Conservation (phyloP, 2,797 vertebrate species). For the Otus scops region DNA sequence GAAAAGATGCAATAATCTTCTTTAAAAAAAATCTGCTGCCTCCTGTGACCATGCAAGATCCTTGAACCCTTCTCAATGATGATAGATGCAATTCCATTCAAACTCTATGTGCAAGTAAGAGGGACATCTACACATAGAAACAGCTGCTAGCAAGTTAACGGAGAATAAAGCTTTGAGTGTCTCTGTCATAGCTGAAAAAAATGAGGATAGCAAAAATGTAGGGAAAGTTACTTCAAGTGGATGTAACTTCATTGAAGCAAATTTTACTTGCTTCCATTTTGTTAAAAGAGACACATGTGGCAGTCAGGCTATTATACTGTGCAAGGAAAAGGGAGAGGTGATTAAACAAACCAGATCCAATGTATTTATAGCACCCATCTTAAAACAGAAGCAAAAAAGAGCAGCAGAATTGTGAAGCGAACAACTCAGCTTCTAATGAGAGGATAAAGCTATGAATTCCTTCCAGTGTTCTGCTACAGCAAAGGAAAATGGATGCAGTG, state of each 20-base stretch:
- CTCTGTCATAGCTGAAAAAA: background rate
- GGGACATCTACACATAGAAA: background rate
- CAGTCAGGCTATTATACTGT: background rate
- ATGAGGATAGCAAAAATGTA: background rate
- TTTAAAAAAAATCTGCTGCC: background rate
- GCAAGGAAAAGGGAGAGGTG: background rate
- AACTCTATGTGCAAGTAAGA: background rate
- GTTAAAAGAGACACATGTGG: background rate
- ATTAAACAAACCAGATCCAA: background rate
- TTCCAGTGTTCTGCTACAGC: background rate
- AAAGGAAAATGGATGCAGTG: background rate
- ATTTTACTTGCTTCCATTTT: rapidly evolving
- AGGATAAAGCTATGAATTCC: background rate
- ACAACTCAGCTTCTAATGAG: background rate
- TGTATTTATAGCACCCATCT: background rate
- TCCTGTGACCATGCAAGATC: background rate
- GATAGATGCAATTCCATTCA: background rate
- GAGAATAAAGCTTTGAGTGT: background rate
- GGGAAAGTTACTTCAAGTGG: background rate
- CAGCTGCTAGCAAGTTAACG: background rate
- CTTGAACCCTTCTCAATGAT: background rate
- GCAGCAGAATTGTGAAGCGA: background rate
- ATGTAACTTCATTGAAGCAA: background rate
- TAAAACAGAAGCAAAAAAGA: background rate
- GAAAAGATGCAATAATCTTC: background rate